These are phyloP conservation scores for Nasonia longicornis DNA, from an alignment of 1,140 invertebrate genomes.

Conservation along the genomic window DNA sequence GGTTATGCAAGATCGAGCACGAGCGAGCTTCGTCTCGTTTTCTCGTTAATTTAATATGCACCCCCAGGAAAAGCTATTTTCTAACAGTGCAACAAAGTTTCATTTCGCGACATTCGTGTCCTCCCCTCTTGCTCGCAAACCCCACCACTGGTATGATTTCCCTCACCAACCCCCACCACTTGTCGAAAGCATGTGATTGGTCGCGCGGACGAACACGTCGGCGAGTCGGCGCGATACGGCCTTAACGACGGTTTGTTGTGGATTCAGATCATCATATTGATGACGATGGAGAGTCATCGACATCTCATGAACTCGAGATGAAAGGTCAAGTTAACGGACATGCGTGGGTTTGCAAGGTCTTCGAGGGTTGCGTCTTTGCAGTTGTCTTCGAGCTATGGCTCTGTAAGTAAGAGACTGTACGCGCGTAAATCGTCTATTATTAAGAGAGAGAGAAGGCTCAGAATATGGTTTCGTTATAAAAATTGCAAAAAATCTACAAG, in stretches of 20 bases:
- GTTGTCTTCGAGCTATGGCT: background rate
- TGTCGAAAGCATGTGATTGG: background rate
- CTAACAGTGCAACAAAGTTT: slow-evolving; percentile 25
- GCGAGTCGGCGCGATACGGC: background rate
- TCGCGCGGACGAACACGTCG: background rate
- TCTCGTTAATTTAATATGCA: slow-evolving; percentile 18
- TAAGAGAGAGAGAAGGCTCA: background rate
- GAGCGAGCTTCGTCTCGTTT: background rate
- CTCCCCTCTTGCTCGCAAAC: background rate
- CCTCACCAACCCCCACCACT: background rate
- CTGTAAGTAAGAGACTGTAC: background rate
- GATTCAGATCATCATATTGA: background rate
- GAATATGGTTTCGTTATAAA: background rate
- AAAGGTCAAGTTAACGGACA: background rate
- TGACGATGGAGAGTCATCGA: background rate
- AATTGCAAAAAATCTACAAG: background rate
- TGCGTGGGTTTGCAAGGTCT: background rate
- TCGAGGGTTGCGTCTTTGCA: background rate
- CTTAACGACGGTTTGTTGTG: background rate
- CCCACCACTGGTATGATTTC: background rate
- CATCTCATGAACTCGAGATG: background rate
- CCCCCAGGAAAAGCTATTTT: background rate
- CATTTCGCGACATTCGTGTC: background rate
- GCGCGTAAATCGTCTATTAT: background rate
- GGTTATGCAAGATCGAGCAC: slow-evolving; percentile 22